Conservation (phyloP, 2,797 vertebrate species). For the Malurus leucopterus region DNA sequence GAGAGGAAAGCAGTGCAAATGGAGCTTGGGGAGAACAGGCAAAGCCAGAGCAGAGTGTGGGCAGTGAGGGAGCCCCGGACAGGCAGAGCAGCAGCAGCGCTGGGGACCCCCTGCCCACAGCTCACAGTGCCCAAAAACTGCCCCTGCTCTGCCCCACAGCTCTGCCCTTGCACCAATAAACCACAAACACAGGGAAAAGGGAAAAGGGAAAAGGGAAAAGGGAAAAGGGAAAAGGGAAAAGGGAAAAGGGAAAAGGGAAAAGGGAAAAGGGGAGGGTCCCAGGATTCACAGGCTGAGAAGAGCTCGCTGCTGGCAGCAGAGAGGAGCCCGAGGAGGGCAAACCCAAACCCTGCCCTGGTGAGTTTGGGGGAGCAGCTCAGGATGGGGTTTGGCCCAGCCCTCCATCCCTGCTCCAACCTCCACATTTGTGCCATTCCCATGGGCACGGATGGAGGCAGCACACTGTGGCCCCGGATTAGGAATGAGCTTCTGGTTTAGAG, state of each 20-base stretch:
- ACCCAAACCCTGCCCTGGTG: not conserved
- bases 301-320: not conserved
- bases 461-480: slow-evolving; percentile 32
- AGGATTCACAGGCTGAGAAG: rapidly evolving
- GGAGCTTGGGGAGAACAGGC: not conserved
- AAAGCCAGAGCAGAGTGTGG: not conserved
- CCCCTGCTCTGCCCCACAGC: not conserved
- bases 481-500: slow-evolving; percentile 40
- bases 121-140: not conserved
- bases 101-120: not conserved
- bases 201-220: too few species aligned
- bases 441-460: not conserved
- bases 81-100: not conserved
- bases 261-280: too few species aligned
- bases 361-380: not conserved
- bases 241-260: too few species aligned
- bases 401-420: not conserved
- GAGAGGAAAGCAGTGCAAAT: not conserved
- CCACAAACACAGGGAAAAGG: not conserved
- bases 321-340: not conserved
- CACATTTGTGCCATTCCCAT: not conserved
- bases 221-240: too few species aligned
- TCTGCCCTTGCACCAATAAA: not conserved
- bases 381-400: not conserved
- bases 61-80: not conserved